Conservation (phyloP, 2,113 vertebrate genomes). For the Callipepla californica region DNA sequence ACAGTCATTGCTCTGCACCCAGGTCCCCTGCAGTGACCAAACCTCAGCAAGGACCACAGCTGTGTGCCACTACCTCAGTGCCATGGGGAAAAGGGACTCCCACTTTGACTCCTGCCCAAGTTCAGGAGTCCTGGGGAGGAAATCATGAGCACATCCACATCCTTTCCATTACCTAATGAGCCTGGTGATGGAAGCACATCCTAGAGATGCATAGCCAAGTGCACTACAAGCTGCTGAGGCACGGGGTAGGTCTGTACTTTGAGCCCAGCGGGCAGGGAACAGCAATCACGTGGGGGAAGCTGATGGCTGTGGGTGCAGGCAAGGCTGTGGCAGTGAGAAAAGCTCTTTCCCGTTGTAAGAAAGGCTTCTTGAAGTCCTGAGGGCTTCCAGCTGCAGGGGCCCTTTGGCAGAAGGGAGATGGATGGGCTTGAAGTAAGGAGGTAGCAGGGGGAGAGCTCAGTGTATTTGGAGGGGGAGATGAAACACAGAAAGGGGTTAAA, state of each 20-base stretch:
- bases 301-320: not conserved
- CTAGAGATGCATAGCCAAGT: not conserved
- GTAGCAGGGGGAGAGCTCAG: not conserved
- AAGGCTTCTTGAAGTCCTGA: not conserved
- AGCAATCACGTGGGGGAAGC: not conserved
- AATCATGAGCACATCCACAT: not conserved
- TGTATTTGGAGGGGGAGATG: not conserved
- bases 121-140: no score
- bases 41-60: not conserved
- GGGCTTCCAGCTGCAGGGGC: not conserved
- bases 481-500: constrained; percentile 6
- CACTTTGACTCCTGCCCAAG: no score
- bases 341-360: not conserved
- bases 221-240: not conserved
- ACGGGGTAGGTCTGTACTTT: not conserved
- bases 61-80: not conserved
- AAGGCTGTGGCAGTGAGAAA: not conserved
- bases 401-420: not conserved
- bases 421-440: not conserved
- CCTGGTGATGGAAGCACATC: not conserved
- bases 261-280: not conserved
- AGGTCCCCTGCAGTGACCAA: rapidly evolving
- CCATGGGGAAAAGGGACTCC: not conserved
- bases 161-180: not conserved
- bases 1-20: rapidly evolving